Conservation (phyloP, 2,797 vertebrate genomes). For the Gallinago stenura region DNA sequence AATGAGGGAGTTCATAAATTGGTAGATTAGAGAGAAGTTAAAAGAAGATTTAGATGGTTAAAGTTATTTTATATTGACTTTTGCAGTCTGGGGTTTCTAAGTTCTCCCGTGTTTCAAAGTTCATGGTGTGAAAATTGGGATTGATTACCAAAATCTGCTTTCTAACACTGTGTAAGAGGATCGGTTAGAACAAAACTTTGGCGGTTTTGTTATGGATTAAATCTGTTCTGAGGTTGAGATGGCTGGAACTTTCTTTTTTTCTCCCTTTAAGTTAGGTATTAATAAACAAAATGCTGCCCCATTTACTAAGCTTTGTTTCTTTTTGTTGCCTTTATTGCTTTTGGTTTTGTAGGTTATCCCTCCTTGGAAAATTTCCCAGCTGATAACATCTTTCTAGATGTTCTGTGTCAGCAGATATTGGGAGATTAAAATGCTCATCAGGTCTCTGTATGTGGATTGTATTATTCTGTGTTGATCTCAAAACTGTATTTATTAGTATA, state of each 20-base stretch:
- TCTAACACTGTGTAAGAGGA: not conserved
- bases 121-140: not conserved
- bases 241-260: not conserved
- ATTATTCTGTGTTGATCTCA: not conserved
- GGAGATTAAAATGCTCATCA: not conserved
- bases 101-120: not conserved
- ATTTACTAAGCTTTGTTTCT: not conserved
- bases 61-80: not conserved
- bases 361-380: not conserved
- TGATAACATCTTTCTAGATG: not conserved
- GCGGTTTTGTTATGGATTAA: not conserved
- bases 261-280: accelerated
- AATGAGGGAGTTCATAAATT: not conserved
- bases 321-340: not conserved
- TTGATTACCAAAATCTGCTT: not conserved
- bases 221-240: not conserved
- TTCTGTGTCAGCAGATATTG: not conserved
- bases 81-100: not conserved
- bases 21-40: not conserved
- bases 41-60: not conserved
- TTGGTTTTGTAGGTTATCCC: accelerated
- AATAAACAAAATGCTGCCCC: not conserved
- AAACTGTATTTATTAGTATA: not conserved
- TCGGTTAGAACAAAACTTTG: not conserved
- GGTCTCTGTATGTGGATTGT: not conserved